Base-by-base conservation (phyloP, 2,888 invertebrate genomes). In the Andrena trimmerana region DNA sequence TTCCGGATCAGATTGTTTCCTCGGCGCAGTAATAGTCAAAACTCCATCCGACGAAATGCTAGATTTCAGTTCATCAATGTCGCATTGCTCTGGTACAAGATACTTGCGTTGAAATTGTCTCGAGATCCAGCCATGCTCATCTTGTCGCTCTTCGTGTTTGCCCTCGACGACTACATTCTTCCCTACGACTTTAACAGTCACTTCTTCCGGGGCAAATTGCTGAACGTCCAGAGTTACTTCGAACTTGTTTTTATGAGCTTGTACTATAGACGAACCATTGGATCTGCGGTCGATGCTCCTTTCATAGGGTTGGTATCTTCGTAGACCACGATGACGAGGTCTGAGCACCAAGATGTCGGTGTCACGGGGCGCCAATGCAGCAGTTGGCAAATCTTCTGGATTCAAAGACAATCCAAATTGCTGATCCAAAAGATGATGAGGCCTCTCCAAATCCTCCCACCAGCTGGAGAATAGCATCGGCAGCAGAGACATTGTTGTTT, bases 21-120 rank as follows among this genome's bases (percentile, higher is more conserved):
- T 96, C 0, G 97, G 97, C 0, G 97, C 97, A 0, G 96, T 96
- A 54, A 97, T 96, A 2, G 97, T 97, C 76, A 97, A 94, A 33
- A 98, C 96, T 8, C 98, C 98, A 92, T 98, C 98, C 0, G 97
- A 97, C 1, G 97, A 97, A 29, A 98, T 94, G 0, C 96, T 96
- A 74, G 98, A 98, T 70, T 96, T 95, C 0, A 98, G 96, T 85
- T 96, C 96, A 10, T 96, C 96, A 8, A 97, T 95, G 74, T 98
- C 96, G 71, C 94, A 94, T 60, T 95, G 94, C 89, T 96, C 94
- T 0, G 97, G 97, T 57, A 97, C 94, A 86, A 96, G 94, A 91
- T 97, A 97, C 62, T 96, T 95, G 83, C 98, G 95, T 2, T 95
- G 96, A 93, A 98, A 98, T 92, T 98, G 97, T 16, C 98, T 95